Evolutionary conservation across 1,140 invertebrate genomes (phyloP).

Genomic region (Plodia interpunctella): DNA sequence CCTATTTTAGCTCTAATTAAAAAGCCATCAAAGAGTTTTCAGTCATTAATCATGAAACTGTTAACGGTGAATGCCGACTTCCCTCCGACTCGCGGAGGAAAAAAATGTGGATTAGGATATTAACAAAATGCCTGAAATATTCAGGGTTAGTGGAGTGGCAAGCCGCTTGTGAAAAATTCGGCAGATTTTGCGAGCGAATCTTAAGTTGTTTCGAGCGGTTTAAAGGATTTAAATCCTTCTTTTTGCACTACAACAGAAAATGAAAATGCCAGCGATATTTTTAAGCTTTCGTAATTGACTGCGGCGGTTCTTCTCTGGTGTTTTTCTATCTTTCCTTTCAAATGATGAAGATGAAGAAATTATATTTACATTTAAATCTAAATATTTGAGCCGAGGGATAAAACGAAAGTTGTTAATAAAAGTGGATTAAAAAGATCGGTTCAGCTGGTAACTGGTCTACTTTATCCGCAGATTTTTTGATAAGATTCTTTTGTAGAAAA

Average conservation of each 20-base stretch:
- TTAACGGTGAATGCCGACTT: slow-evolving; percentile 73
- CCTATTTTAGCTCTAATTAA: slow-evolving; percentile 76
- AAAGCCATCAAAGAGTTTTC: slow-evolving; percentile 77
- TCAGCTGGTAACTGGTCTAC: slow-evolving; percentile 17
- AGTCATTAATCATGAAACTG: slow-evolving; percentile 77
- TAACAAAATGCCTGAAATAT: slow-evolving; percentile 73
- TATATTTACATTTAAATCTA: slow-evolving; percentile 61
- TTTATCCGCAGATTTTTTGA: neutral
- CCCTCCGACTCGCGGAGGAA: slow-evolving; percentile 56
- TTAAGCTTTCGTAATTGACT: slow-evolving; percentile 68
- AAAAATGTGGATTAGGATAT: slow-evolving; percentile 70
- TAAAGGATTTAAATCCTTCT: slow-evolving; percentile 66
- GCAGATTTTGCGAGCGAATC: slow-evolving; percentile 52
- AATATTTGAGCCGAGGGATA: slow-evolving; percentile 44
- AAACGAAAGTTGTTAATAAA: slow-evolving; percentile 50
- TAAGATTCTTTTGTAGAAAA: neutral
- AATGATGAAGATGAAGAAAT: slow-evolving; percentile 48
- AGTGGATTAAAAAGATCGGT: slow-evolving; percentile 41
- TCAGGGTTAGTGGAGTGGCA: slow-evolving; percentile 67
- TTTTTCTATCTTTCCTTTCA: slow-evolving; percentile 43
- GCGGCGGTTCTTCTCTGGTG: slow-evolving; percentile 44
- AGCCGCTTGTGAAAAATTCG: slow-evolving; percentile 57
- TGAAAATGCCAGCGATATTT: slow-evolving; percentile 67
- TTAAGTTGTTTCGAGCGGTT: slow-evolving; percentile 65
- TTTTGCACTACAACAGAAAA: slow-evolving; percentile 61